These are phyloP conservation scores for Mystacides longicornis DNA, from an alignment of 2,888 invertebrate species.

Conservation along the genomic window DNA sequence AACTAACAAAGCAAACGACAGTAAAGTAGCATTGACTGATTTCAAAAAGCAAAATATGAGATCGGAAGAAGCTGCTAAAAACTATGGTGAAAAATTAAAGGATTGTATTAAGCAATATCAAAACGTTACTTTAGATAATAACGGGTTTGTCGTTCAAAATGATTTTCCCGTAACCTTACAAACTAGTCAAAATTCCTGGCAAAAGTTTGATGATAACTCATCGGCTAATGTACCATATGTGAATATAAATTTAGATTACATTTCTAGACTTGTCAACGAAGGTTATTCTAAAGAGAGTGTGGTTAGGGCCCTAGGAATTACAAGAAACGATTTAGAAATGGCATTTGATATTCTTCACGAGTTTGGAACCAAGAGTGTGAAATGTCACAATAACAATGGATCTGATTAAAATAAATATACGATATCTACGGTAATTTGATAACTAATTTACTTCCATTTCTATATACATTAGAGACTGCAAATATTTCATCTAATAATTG, in stretches of 20 bases:
- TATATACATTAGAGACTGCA: no score
- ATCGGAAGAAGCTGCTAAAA: constrained; percentile 3
- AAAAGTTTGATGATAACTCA: constrained; percentile 38
- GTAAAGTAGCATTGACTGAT: background rate
- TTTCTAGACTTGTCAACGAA: constrained; percentile 78
- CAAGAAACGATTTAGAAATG: constrained; percentile 91
- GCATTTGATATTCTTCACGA: constrained; percentile 90
- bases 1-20: background rate
- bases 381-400: constrained; percentile 24
- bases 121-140: constrained; percentile 39
- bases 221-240: constrained; percentile 61
- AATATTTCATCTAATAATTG: no score
- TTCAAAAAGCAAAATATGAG: background rate
- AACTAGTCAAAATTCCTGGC: constrained; percentile 39
- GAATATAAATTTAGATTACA: constrained; percentile 86
- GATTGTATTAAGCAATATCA: constrained; percentile 33
- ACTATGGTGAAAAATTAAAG: constrained; percentile 2
- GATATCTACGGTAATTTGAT: no score
- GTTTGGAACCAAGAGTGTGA: constrained; percentile 60
- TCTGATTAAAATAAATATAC: constrained; percentile 16
- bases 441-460: no score
- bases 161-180: constrained; percentile 1
- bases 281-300: constrained; percentile 89
- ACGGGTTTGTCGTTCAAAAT: constrained; percentile 21
- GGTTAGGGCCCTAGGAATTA: constrained; percentile 84